Evolutionary conservation across 2,888 invertebrate species (phyloP), one percentile per base, ranked within the genome.

Genomic region (Mayetiola destructor): DNA sequence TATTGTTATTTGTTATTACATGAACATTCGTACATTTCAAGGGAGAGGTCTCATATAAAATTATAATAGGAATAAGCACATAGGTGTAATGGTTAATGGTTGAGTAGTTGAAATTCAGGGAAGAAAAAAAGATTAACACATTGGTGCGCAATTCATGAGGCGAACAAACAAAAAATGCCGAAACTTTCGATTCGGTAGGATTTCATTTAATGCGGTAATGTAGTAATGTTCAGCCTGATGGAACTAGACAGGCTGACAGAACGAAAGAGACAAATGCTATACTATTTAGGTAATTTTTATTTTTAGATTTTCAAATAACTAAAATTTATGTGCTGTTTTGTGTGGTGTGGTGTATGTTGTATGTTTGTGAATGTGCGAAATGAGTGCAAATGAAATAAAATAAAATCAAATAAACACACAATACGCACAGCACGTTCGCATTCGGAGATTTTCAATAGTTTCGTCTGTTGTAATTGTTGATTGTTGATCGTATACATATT

Each of bases 401-500:
- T 48, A 16, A 23, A 10, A 48, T 27, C 48, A 48, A n/a, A 37
- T 37, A 37, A 37, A 16, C 37, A 48, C 16, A 27, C 27, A 18
- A 18, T 27, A 48, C 27, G 48, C 48, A n/a, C n/a, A 48, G 48
- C 48, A 48, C 48, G 48, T 16, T 48, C 27, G 48, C 48, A 48
- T 48, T 48, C n/a, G 2, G 36, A 12, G 3, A 4, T n/a, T n/a
- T n/a, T n/a, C n/a, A n/a, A n/a, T n/a, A n/a, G n/a, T n/a, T n/a
- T n/a, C n/a, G n/a, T n/a, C n/a, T n/a, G n/a, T n/a, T n/a, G n/a
- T n/a, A n/a, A n/a, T n/a, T n/a, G n/a, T n/a, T n/a, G n/a, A n/a
- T n/a, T n/a, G n/a, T n/a, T n/a, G n/a, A n/a, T n/a, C n/a, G n/a
- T n/a, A n/a, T n/a, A n/a, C n/a, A n/a, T n/a, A n/a, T n/a, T n/a